Evolutionary conservation across 2,797 vertebrate species (phyloP).

Genomic region (Gallinago solitaria): DNA sequence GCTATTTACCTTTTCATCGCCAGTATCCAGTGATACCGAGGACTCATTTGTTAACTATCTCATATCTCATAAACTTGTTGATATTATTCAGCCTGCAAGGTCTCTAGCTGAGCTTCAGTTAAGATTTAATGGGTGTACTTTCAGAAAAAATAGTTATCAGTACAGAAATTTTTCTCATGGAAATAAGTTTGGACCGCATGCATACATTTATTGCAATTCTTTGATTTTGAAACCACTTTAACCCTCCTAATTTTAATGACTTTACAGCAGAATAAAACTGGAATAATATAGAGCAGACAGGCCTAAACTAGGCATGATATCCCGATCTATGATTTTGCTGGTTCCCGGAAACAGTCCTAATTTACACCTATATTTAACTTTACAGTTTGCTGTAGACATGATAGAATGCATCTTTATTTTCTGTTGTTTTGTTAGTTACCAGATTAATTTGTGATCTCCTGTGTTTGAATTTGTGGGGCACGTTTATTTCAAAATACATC

Average conservation of each 20-base stretch:
- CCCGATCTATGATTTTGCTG: neutral
- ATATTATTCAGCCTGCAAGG: neutral
- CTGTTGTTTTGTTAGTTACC: neutral
- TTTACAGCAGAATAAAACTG: neutral
- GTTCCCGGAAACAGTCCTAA: neutral
- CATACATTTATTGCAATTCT: neutral
- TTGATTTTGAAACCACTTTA: neutral
- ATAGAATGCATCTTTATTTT: neutral
- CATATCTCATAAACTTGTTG: neutral
- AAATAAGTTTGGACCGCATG: neutral
- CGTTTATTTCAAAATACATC: neutral
- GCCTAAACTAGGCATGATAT: neutral
- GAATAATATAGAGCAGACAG: neutral
- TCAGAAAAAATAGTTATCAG: neutral
- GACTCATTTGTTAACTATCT: neutral
- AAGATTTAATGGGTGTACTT: neutral
- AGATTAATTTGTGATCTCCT: neutral
- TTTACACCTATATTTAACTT: neutral
- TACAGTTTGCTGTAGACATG: neutral
- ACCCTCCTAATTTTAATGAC: neutral
- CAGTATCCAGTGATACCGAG: neutral
- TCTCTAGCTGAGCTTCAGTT: neutral
- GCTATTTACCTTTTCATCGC: neutral
- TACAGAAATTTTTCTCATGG: neutral
- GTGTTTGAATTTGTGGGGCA: neutral